phyloP scores from a whole-genome alignment of 1,140 invertebrate species.

The Habropoda laboriosa region DNA sequence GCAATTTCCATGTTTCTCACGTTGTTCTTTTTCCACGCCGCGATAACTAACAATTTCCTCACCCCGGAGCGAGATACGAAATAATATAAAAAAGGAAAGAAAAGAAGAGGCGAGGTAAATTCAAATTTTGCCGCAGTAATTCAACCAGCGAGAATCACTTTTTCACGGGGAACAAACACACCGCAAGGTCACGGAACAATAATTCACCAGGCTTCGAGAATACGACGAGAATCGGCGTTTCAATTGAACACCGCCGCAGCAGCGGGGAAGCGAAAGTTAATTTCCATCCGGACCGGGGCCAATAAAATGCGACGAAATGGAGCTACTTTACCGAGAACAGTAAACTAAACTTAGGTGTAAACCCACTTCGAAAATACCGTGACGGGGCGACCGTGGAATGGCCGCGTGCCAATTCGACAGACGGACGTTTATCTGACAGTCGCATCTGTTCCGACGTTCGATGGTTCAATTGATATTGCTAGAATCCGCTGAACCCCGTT shows the following conservation, averaged over 20 bases:
- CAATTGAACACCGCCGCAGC: neutral
- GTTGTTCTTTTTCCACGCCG: too few species aligned
- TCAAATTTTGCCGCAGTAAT: too few species aligned
- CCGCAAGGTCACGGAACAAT: too few species aligned
- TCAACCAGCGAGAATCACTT: too few species aligned
- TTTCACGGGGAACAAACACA: too few species aligned
- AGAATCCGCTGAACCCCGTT: constrained; percentile 27
- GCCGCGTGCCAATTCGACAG: constrained; percentile 63
- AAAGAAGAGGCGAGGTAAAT: too few species aligned
- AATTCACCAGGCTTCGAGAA: too few species aligned
- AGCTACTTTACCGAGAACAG: neutral
- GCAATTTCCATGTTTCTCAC: too few species aligned
- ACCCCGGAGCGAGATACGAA: too few species aligned
- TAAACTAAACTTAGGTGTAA: constrained; percentile 52
- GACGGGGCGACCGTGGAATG: constrained; percentile 26
- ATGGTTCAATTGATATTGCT: constrained; percentile 41
- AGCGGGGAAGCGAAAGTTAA: neutral
- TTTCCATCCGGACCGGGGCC: neutral
- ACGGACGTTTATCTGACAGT: constrained; percentile 44
- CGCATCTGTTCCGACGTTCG: constrained; percentile 40
- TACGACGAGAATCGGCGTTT: too few species aligned
- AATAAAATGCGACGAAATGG: neutral
- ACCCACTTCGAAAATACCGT: constrained; percentile 62
- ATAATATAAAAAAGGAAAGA: too few species aligned
- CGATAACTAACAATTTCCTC: too few species aligned